phyloP scores from a whole-genome alignment of 1,140 invertebrate genomes.

The Brachionus calyciflorus region DNA sequence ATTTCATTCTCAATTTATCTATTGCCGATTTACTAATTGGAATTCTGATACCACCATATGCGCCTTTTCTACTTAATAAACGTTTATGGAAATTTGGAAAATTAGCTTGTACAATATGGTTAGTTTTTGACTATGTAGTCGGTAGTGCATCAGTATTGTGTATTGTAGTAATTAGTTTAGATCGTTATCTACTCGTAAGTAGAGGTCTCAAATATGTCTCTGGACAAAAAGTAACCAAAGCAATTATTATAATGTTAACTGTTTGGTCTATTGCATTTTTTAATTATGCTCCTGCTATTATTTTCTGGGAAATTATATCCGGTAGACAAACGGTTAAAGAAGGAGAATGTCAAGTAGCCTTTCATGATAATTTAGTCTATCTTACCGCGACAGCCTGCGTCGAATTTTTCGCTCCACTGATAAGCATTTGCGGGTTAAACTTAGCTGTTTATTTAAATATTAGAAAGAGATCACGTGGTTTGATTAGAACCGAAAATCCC shows the following conservation, averaged over 20 bases:
- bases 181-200: constrained; percentile 47
- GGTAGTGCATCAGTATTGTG: constrained; percentile 47
- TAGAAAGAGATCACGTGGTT: constrained; percentile 47
- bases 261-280: constrained; percentile 50
- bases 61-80: constrained; percentile 34
- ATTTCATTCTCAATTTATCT: constrained; percentile 54
- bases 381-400: constrained; percentile 48
- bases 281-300: constrained; percentile 50
- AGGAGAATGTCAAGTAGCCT: constrained; percentile 50
- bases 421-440: constrained; percentile 49
- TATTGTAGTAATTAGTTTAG: constrained; percentile 48
- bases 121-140: constrained; percentile 48
- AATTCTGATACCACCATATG: constrained; percentile 46
- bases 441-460: constrained; percentile 50
- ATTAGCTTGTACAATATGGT: constrained; percentile 46
- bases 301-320: constrained; percentile 50
- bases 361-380: constrained; percentile 49
- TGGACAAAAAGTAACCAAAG: constrained; percentile 12
- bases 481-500: constrained; percentile 37
- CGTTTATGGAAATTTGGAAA: constrained; percentile 46
- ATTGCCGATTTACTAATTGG: constrained; percentile 53
- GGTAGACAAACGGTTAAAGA: constrained; percentile 48
- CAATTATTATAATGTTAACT: constrained; percentile 47
- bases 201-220: constrained; percentile 43
- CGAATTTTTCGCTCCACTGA: constrained; percentile 51